Base-by-base conservation (phyloP, 1,140 invertebrate genomes). In the Nasonia giraulti region DNA sequence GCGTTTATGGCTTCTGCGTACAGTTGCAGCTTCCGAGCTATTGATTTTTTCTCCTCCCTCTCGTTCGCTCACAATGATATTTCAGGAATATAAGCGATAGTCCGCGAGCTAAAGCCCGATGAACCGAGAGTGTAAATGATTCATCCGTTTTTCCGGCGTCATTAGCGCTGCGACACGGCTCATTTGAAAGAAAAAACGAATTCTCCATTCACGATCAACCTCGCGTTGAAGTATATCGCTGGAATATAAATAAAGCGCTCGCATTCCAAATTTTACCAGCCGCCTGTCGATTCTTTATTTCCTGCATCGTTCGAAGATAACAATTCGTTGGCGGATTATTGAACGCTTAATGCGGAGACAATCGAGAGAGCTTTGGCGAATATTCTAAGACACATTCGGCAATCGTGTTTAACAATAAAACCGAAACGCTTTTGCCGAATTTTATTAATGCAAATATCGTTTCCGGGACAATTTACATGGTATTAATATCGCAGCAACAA, bases 401-500 rank as follows among this genome's bases (percentile, higher is more conserved):
- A 68, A 69, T 83, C 66, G 47, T 33, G 75, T 44, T 76, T 75
- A 74, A 82, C 37, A 55, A 82, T 66, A 82, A 82, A 76, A 73
- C 40, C 81, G 33, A 76, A 82, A 40, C 12, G 81, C 44, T 76
- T 66, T 82, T 55, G 50, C 40, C 10, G 75, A 14, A 76, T 81
- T 85, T 85, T 81, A 80, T 80, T 80, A 80, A 80, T 85, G 78
- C 55, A 77, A 80, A 69, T 74, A 71, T 83, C 83, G 71, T 74
- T 40, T 31, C 68, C 0, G 23, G 0, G 14, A 68, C 69, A 84
- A 85, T 85, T 85, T 75, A 55, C 79, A 80, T 85, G 27, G 47
- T 37, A 85, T 85, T 85, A 85, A 85, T 85, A 50, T 76, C n/a
- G 55, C 69, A 79, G 76, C 83, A 85, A 85, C 80, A 68, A 33